These are phyloP conservation scores for Gnathonemus echidnorhynchus DNA, from an alignment of 2,113 vertebrate genomes.

Conservation along the genomic window DNA sequence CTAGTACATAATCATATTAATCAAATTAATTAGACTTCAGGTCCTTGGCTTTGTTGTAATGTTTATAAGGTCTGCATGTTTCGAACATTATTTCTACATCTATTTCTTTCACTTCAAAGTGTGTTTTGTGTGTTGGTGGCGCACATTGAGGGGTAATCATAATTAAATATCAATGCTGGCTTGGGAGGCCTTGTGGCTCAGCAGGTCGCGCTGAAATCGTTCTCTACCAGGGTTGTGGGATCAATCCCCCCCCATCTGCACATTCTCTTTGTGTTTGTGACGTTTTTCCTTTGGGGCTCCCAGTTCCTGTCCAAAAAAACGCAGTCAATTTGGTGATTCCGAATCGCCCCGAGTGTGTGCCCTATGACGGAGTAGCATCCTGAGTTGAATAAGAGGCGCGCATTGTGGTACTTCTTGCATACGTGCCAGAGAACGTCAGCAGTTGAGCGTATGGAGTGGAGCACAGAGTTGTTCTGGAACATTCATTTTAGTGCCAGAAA, in stretches of 20 bases:
- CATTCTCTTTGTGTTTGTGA: neutral
- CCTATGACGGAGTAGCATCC: neutral
- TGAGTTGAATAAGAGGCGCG: neutral
- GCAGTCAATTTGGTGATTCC: neutral
- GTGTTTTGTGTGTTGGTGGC: neutral
- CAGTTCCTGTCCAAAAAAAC: neutral
- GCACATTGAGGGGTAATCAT: neutral
- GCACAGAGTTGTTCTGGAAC: neutral
- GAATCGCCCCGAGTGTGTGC: neutral
- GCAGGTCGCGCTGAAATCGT: neutral
- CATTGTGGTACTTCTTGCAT: neutral
- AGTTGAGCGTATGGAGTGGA: neutral
- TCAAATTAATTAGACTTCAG: neutral
- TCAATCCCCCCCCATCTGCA: neutral
- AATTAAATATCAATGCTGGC: neutral
- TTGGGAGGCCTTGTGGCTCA: neutral
- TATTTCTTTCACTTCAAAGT: neutral
- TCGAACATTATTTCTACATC: neutral
- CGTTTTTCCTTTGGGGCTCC: neutral
- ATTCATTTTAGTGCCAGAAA: neutral
- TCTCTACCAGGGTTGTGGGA: neutral
- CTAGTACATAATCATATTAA: neutral
- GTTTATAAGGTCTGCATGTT: neutral
- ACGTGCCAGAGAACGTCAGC: neutral
- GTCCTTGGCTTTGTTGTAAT: neutral